phyloP scores from a whole-genome alignment of 1,140 invertebrate genomes.

The Drosophila bipectinata region DNA sequence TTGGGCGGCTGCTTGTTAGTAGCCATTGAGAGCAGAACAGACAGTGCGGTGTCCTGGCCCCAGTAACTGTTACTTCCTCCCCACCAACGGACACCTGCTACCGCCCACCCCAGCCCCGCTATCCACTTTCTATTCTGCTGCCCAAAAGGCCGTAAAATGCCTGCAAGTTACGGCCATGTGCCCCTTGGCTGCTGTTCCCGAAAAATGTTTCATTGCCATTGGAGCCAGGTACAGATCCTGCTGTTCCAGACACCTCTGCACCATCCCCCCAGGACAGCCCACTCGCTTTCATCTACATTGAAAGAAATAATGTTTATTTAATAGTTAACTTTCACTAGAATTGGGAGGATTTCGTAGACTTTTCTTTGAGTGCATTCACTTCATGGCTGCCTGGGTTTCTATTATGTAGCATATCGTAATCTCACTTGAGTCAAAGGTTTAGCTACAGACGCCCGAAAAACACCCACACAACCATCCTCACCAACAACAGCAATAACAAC shows the following conservation, averaged over 20 bases:
- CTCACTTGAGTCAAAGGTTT: constrained; percentile 77
- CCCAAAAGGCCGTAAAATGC: constrained; percentile 79
- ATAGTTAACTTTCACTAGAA: no score
- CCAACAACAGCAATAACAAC: constrained; percentile 7
- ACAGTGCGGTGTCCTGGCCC: constrained; percentile 12
- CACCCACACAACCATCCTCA: constrained; percentile 17
- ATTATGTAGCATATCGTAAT: constrained; percentile 74
- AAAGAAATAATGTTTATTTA: neutral
- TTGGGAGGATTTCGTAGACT: no score
- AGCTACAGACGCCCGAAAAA: constrained; percentile 51
- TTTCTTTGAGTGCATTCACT: constrained; percentile 8
- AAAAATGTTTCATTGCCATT: constrained; percentile 78
- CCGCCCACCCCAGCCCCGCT: neutral
- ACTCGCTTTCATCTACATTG: constrained; percentile 6
- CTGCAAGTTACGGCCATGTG: constrained; percentile 71
- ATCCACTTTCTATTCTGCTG: constrained; percentile 18
- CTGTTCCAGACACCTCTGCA: constrained; percentile 33
- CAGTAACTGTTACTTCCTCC: constrained; percentile 8
- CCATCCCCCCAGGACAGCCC: neutral
- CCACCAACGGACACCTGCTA: neutral
- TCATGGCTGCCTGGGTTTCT: constrained; percentile 65
- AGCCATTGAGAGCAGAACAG: constrained; percentile 71
- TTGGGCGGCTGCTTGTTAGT: constrained; percentile 77
- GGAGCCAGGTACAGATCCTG: constrained; percentile 9
- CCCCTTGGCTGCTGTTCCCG: constrained; percentile 68